phyloP scores from a whole-genome alignment of 2,797 vertebrate species.

The Brachyrhaphis roseni region DNA sequence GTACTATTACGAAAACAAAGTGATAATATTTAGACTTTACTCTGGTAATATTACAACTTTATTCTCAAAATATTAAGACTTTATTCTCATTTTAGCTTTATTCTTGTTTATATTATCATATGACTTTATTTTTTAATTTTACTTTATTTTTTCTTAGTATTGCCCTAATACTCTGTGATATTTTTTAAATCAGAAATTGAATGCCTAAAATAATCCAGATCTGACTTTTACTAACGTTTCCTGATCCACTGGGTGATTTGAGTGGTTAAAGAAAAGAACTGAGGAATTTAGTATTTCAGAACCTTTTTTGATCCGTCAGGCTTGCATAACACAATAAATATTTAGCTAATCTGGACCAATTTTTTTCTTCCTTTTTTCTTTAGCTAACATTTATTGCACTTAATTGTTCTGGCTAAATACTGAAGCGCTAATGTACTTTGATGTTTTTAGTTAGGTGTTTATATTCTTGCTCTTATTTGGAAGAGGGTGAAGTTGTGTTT shows the following conservation, averaged over 20 bases:
- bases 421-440: neutral
- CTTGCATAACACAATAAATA: neutral
- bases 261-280: neutral
- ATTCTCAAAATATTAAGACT: too few species aligned
- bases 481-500: neutral
- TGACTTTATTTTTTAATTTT: too few species aligned
- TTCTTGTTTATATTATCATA: too few species aligned
- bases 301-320: neutral
- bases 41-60: too few species aligned
- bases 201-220: neutral
- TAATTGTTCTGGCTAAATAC: neutral
- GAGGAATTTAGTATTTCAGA: neutral
- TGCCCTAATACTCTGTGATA: too few species aligned
- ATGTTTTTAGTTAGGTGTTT: neutral
- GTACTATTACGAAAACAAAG: too few species aligned
- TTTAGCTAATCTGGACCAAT: too few species aligned
- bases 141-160: too few species aligned
- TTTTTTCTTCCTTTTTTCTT: neutral
- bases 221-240: neutral
- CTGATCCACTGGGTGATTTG: neutral
- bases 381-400: neutral
- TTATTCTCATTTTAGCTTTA: too few species aligned
- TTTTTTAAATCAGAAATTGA: neutral
- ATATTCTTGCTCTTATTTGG: neutral
- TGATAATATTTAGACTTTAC: too few species aligned